Percentiles rank a stretch among this genome's conserved stretches.
Evolutionary conservation across 2,113 vertebrate species (phyloP).

Genomic region (Nerophis lumbriciformis): DNA sequence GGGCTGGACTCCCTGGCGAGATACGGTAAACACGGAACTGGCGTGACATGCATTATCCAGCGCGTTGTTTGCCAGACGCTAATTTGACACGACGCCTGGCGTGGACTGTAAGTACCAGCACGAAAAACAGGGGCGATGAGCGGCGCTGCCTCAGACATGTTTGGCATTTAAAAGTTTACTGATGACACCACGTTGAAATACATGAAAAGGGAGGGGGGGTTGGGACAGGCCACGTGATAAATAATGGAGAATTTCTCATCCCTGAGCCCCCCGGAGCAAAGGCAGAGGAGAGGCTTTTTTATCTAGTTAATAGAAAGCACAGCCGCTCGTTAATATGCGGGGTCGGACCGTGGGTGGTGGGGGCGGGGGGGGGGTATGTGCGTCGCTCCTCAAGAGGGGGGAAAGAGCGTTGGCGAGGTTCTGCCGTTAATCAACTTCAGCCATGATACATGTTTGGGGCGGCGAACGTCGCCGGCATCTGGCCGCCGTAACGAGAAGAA

Average conservation of each 20-base stretch:
- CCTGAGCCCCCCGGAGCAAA: conserved; percentile 95
- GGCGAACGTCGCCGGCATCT: conserved; percentile 99
- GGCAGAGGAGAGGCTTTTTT: conserved; percentile 85
- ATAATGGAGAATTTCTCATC: conserved; percentile 96
- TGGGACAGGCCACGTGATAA: conserved; percentile 86
- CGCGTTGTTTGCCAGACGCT: conserved; percentile 64
- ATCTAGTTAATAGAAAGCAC: conserved; percentile 99
- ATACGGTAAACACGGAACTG: not conserved
- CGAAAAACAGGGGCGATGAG: conserved; percentile 72
- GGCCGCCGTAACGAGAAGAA: conserved; percentile 99
- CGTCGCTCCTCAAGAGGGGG: conserved; percentile 87
- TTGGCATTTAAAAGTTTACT: conserved; percentile 81
- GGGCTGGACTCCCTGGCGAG: too few species aligned
- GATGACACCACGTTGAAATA: conserved; percentile 85
- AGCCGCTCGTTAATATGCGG: conserved; percentile 99
- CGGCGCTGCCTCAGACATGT: conserved; percentile 72
- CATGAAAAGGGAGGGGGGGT: conserved; percentile 69
- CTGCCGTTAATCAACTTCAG: conserved; percentile 99
- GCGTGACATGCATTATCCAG: conserved; percentile 42
- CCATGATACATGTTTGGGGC: conserved; percentile 99
- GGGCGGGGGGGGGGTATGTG: conserved; percentile 52
- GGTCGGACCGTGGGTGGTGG: conserved; percentile 50
- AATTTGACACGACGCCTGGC: conserved; percentile 65
- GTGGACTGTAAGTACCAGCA: conserved; percentile 65
- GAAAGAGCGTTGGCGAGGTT: conserved; percentile 95